These are phyloP conservation scores for Drosophila micromelanica DNA, from an alignment of 1,140 invertebrate genomes.

Conservation along the genomic window DNA sequence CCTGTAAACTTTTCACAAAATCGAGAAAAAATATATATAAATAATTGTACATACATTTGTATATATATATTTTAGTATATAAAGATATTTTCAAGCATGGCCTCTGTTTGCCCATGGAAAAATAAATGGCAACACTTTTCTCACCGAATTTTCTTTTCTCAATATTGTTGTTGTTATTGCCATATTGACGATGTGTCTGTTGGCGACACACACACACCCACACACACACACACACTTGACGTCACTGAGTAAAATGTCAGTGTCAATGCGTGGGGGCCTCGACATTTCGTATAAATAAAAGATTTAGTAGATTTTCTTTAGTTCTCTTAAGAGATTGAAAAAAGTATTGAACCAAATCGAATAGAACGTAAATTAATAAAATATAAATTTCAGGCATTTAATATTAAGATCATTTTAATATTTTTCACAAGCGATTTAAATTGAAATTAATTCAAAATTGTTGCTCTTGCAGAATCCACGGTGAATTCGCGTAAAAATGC, in stretches of 20 bases:
- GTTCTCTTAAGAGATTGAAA: neutral
- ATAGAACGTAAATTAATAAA: neutral
- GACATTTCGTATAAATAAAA: conserved; percentile 40
- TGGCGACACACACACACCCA: neutral
- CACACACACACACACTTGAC: conserved; percentile 40
- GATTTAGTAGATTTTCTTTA: conserved; percentile 32
- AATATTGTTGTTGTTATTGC: conserved; percentile 10
- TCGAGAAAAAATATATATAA: conserved; percentile 19
- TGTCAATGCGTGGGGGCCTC: conserved; percentile 64
- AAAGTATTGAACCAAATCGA: conserved; percentile 1
- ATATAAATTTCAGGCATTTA: neutral
- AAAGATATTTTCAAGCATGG: conserved; percentile 19
- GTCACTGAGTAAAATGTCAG: conserved; percentile 78
- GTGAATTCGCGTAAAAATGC: conserved; percentile 76
- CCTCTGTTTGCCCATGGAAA: conserved; percentile 57
- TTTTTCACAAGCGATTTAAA: conserved; percentile 1
- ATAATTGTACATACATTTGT: conserved; percentile 4
- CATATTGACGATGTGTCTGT: conserved; percentile 2
- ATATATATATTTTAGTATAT: conserved; percentile 24
- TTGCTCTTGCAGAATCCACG: conserved; percentile 61
- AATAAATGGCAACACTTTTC: conserved; percentile 58
- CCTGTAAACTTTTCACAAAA: conserved; percentile 62
- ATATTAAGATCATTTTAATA: neutral
- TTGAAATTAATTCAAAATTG: conserved; percentile 3
- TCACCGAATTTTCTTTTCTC: conserved; percentile 20